Conservation (phyloP, 2,797 vertebrate genomes). For the Acanthis flammea region DNA sequence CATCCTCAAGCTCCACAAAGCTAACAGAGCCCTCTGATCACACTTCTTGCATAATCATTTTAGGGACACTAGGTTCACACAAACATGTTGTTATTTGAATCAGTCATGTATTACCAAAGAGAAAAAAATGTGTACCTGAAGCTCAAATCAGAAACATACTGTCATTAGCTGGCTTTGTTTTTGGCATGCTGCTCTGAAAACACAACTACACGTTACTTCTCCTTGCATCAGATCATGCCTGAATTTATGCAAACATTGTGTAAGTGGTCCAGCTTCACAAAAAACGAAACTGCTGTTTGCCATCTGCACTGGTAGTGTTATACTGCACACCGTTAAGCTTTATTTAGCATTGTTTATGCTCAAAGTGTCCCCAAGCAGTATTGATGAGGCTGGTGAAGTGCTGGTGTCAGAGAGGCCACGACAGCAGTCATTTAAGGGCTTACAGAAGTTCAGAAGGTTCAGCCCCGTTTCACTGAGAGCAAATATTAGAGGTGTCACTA, state of each 20-base stretch:
- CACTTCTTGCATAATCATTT: not conserved
- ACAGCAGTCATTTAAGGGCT: not conserved
- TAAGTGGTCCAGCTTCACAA: not conserved
- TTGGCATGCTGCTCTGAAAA: not conserved
- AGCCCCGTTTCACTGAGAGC: not conserved
- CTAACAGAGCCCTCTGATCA: not conserved
- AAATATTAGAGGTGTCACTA: not conserved
- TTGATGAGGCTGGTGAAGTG: not conserved
- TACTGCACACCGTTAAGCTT: not conserved
- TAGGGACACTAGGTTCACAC: not conserved
- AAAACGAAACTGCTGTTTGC: slow-evolving; percentile 17
- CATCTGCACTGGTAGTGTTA: not conserved
- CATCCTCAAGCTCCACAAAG: not conserved
- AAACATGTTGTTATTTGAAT: not conserved
- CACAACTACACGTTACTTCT: not conserved
- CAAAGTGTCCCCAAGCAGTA: not conserved
- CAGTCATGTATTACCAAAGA: not conserved
- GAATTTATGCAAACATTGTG: slow-evolving; percentile 1
- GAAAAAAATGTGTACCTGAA: not conserved
- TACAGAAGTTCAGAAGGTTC: not conserved
- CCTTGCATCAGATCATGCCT: not conserved
- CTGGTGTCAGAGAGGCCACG: not conserved
- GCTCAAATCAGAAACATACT: not conserved
- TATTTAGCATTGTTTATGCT: not conserved
- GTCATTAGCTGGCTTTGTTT: not conserved